Base-by-base conservation (phyloP, 2,888 invertebrate species). In the Pocota personata region DNA sequence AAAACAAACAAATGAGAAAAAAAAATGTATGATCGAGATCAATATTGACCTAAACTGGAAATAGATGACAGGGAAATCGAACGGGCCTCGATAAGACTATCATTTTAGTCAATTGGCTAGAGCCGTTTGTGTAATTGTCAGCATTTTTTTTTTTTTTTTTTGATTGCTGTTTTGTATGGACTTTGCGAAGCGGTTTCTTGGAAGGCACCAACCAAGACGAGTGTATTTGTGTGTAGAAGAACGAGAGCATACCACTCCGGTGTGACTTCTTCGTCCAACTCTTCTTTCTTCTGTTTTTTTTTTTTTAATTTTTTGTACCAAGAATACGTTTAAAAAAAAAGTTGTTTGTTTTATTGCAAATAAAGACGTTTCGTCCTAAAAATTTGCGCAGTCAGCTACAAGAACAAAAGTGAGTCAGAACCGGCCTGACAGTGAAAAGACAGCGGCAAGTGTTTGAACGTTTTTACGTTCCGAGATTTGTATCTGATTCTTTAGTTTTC, bases 381-480 rank as follows among this genome's bases (percentile, higher is more conserved):
- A 72, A 48, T 67, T 19, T 58, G 19, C 57, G 21, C 58, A 67
- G 27, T 55, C 48, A 82, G 58, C 50, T 52, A 62, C 21, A 66
- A 60, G 62, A 67, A 66, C 16, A 67, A 50, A 37, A 35, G 71
- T 86, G 86, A 86, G 67, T 82, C 86, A 86, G 86, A 86, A 72
- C 60, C 27, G 66, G 55, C 46, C 43, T 43, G 57, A 77, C 66
- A 71, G 64, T 60, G 60, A 71, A 76, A 48, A 71, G 35, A 66
- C 46, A 71, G 76, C 82, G 86, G 82, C 76, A 86, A 86, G 82
- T 86, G 82, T 77, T 82, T 86, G 67, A 82, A 82, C 19, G 24
- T 60, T 48, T 78, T 55, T 76, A 57, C 30, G 62, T 27, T 64
- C 57, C n/a, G 48, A 62, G 83, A 79, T 79, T 83, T 67, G 62